Percentiles rank a stretch among this genome's conserved stretches.
phyloP scores from a whole-genome alignment of 92 coral and sea anemone genomes.

The Zoanthus solanderi region DNA sequence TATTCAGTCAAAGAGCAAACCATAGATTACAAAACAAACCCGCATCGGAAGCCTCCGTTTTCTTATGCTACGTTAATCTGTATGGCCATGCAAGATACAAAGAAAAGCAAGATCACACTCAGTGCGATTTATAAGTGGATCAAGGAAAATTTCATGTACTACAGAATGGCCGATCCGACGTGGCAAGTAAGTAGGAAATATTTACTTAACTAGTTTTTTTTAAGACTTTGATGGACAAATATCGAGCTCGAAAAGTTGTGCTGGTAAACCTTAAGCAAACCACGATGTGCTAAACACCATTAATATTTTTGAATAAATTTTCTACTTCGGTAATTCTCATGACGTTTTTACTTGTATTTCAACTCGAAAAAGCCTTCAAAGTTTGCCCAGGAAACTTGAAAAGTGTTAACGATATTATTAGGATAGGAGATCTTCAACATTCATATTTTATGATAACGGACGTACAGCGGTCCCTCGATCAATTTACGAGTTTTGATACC shows the following conservation, averaged over 20 bases:
- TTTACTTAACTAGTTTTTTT: neutral
- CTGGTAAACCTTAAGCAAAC: conserved; percentile 14
- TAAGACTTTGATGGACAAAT: conserved; percentile 18
- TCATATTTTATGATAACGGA: conserved; percentile 29
- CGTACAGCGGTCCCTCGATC: conserved; percentile 10
- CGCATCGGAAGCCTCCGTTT: conserved; percentile 94
- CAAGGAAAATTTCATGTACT: conserved; percentile 94
- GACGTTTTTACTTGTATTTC: conserved; percentile 11
- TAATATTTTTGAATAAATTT: conserved; percentile 37
- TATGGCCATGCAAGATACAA: conserved; percentile 99
- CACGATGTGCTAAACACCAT: conserved; percentile 20
- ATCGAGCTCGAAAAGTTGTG: neutral
- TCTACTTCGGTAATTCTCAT: conserved; percentile 28
- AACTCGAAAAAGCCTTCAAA: conserved; percentile 9
- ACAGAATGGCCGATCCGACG: conserved; percentile 94
- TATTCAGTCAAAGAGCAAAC: conserved; percentile 69
- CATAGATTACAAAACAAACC: conserved; percentile 90
- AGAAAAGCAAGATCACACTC: conserved; percentile 92
- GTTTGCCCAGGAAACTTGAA: conserved; percentile 2
- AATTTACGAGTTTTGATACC: conserved; percentile 18
- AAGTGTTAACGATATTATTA: conserved; percentile 17
- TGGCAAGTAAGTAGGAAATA: conserved; percentile 88
- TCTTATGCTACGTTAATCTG: conserved; percentile 98
- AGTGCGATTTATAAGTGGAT: conserved; percentile 99
- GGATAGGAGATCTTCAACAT: conserved; percentile 16